Evolutionary conservation across 1,140 invertebrate species (phyloP), one percentile per base, ranked within the genome.

Genomic region (Brachionus calyciflorus): DNA sequence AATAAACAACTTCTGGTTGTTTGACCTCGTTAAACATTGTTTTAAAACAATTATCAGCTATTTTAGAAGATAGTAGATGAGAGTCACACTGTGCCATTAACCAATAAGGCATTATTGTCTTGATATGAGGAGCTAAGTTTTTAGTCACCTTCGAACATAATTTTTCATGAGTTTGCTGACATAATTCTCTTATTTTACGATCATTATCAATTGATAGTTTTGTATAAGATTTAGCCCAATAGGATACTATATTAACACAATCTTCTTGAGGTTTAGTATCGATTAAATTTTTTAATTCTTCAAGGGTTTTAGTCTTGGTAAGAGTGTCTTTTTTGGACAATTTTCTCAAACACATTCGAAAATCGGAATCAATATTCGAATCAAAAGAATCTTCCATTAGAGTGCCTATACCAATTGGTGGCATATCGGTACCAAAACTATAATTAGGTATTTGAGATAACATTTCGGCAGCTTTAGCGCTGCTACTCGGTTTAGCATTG

Each of bases 311-410:
- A 40, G 90, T 87, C 84, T 92, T 93, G 3, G 93, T 95, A 1
- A 89, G 90, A 3, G 88, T 84, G 88, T 94, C 92, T 82, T 91
- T 93, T 82, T 95, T 95, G 24, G 88, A 89, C 84, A 94, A 81
- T 78, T 87, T 87, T 68, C 84, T 82, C 21, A 87, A 79, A 0
- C 84, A 81, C 78, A 87, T 79, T 53, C 85, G 78, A 76, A 87
- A 85, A 78, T 87, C 84, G 6, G 79, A 77, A 69, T 82, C 80
- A 14, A 84, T 78, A 19, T 77, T 30, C 5, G 30, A 26, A 41
- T 76, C 77, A 17, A 79, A 49, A 1, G 69, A 51, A 12, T 73
- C 69, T 37, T 73, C 69, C 48, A 73, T 33, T 19, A 73, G 33
- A 30, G 69, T 73, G 2, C 69, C 69, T 24, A 51, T 49, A 21